phyloP scores from a whole-genome alignment of 2,113 vertebrate genomes.

The Eulacestoma nigropectus region DNA sequence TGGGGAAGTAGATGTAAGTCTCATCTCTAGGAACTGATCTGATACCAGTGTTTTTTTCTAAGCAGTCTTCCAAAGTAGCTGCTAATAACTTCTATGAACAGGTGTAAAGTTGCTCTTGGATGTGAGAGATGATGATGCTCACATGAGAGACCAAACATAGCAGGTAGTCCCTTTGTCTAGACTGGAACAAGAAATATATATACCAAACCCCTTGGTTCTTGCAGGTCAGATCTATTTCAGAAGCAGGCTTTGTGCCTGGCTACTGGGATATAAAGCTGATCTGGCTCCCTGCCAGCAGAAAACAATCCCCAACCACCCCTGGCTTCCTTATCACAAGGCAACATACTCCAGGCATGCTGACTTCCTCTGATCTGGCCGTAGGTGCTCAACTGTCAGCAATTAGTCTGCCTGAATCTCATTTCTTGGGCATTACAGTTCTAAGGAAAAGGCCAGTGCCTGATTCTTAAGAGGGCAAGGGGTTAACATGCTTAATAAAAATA shows the following conservation, averaged over 20 bases:
- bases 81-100: neutral
- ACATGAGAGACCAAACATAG: neutral
- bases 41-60: neutral
- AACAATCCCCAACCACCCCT: neutral
- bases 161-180: neutral
- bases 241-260: neutral
- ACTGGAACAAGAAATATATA: neutral
- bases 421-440: neutral
- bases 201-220: neutral
- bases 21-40: neutral
- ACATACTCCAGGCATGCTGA: neutral
- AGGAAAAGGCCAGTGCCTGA: neutral
- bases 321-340: neutral
- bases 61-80: neutral
- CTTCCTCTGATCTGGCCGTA: neutral
- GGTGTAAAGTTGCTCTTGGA: neutral
- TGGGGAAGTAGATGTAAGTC: neutral
- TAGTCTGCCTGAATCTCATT: constrained; percentile 14
- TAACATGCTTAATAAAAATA: constrained; percentile 56
- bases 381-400: neutral
- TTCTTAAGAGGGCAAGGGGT: constrained; percentile 23
- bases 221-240: neutral
- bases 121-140: neutral
- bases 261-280: neutral
- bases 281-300: neutral